Evolutionary conservation across 1,140 invertebrate species (phyloP), one percentile per base, ranked within the genome.

Genomic region (Carcinoscorpius rotundicauda): DNA sequence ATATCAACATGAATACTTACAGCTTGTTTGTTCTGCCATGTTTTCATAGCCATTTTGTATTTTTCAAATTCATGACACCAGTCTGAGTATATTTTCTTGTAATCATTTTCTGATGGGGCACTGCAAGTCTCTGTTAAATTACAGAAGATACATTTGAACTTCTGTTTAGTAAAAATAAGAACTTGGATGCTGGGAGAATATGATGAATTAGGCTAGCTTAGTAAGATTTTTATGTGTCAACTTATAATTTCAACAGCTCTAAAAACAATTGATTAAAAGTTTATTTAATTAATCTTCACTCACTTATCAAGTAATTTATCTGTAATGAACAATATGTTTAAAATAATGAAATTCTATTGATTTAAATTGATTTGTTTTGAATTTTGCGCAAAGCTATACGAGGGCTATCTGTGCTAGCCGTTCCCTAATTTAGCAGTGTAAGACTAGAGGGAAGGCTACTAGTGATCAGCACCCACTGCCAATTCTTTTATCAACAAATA

Each of bases 41-140:
- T 87, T 75, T 94, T 93, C 90, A 94, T 93, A 9, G 91, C 91
- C 57, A 86, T 86, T 80, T 96, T 95, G 76, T 95, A 96, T 76
- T 93, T 95, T 76, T 95, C 91, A 77, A 96, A 95, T 76, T 95
- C 91, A 76, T 95, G 89, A 78, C 92, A 95, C 93, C 93, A 96
- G 76, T 95, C 92, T 51, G 91, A 92, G 77, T 96, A 96, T 65
- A 95, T 91, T 80, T 93, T 94, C 76, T 93, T 89, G 78, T 94
- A 95, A 64, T 75, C 75, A 4, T 63, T 64, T 64, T 76, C 74
- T 76, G 93, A 91, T 71, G 91, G 89, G 29, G 73, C 69, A 58
- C 67, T 73, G 64, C 75, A 76, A 5, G 74, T 75, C 68, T 75
- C 74, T 74, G 87, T 87, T 79, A 93, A 90, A 9, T 93, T 8